Evolutionary conservation across 1,140 invertebrate genomes (phyloP).

Genomic region (Caenorhabditis tropicalis): DNA sequence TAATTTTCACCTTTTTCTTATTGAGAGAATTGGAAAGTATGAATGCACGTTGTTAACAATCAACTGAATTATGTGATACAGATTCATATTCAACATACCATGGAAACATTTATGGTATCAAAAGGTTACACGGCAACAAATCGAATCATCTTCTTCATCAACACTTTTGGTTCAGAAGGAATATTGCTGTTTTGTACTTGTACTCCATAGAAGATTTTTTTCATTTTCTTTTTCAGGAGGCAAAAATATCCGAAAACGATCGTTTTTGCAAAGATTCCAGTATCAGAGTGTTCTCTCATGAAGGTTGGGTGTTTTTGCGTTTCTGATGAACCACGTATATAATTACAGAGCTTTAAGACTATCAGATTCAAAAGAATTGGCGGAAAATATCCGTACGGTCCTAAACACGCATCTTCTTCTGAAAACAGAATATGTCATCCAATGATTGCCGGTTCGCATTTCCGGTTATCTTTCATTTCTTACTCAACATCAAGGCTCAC

Average conservation of each 20-base stretch:
- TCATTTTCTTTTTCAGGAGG: background rate
- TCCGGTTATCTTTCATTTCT: background rate
- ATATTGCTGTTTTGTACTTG: background rate
- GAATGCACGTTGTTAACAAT: too few species aligned
- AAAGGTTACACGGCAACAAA: background rate
- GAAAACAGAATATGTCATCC: background rate
- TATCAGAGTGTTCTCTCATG: background rate
- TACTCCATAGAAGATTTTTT: background rate
- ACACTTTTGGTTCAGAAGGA: background rate
- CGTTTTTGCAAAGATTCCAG: background rate
- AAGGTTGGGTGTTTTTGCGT: background rate
- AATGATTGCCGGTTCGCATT: background rate
- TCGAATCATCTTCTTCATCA: background rate
- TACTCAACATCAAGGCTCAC: background rate
- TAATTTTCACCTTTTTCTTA: background rate
- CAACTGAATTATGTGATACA: too few species aligned
- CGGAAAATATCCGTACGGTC: constrained; percentile 24
- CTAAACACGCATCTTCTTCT: background rate
- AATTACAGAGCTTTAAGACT: background rate
- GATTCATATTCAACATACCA: background rate
- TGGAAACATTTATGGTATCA: constrained; percentile 12
- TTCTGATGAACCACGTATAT: too few species aligned
- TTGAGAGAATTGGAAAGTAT: background rate
- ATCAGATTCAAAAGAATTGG: constrained; percentile 6
- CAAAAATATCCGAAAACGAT: background rate